Percentiles rank a stretch among this genome's conserved stretches.
Evolutionary conservation across 2,797 vertebrate genomes (phyloP).

Genomic region (Bradypodion ventrale): DNA sequence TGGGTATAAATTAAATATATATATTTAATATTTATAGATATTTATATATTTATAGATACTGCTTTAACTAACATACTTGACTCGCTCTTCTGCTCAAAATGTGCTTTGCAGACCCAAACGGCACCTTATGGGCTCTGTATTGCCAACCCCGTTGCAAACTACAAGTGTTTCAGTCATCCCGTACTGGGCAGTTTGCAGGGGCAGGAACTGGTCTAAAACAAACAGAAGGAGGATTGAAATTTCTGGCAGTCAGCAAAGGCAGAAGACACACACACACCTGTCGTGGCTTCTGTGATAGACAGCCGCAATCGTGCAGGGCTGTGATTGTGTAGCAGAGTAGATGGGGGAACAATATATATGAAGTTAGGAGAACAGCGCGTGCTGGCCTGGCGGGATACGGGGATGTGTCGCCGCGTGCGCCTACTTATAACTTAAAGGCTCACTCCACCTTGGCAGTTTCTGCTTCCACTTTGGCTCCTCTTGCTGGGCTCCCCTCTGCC

Average conservation of each 20-base stretch:
- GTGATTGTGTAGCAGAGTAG: no score
- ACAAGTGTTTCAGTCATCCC: not conserved
- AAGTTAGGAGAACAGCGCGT: no score
- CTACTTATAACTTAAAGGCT: no score
- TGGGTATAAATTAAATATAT: constrained; percentile 68
- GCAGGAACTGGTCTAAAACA: not conserved
- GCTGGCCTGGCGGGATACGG: no score
- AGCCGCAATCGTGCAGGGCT: no score
- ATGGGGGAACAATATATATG: no score
- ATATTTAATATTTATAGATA: constrained; percentile 18
- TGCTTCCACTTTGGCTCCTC: no score
- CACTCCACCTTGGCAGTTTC: no score
- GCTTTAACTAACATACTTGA: not conserved
- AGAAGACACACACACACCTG: no score
- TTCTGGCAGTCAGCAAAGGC: not conserved
- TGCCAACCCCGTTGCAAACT: constrained; percentile 24
- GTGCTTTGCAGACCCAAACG: constrained; percentile 48
- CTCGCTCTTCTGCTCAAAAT: constrained; percentile 24
- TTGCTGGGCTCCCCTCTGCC: no score
- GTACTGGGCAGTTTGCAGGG: not conserved
- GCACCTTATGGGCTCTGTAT: constrained; percentile 58
- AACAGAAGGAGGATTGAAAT: not conserved
- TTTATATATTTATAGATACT: constrained; percentile 9
- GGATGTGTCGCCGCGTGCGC: no score
- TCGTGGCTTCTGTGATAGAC: not conserved